Percentiles rank a stretch among this genome's conserved stretches.
phyloP scores from a whole-genome alignment of 2,797 vertebrate species.

The Phyllotis vaccarum region DNA sequence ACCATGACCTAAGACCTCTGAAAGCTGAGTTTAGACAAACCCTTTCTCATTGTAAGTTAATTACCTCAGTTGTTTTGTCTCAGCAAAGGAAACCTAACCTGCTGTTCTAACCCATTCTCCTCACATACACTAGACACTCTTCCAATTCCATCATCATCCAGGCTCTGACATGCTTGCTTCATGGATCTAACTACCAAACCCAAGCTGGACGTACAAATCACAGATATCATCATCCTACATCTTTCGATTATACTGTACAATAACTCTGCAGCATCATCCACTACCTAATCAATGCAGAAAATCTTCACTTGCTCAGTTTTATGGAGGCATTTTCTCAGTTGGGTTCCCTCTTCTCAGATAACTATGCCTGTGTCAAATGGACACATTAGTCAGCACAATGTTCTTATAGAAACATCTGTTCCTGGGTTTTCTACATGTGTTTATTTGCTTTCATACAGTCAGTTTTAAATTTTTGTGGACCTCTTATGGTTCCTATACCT shows the following conservation, averaged over 20 bases:
- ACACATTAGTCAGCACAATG: not conserved
- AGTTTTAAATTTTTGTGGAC: not conserved
- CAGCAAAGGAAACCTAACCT: not conserved
- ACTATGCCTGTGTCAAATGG: not conserved
- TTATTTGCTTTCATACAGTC: not conserved
- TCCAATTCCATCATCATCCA: not conserved
- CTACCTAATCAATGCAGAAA: not conserved
- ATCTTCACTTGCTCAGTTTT: not conserved
- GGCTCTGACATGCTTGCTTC: not conserved
- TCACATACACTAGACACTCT: not conserved
- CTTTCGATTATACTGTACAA: not conserved
- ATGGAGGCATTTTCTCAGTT: not conserved
- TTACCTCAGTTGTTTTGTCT: not conserved
- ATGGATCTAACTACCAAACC: not conserved
- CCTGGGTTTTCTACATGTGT: constrained; percentile 15
- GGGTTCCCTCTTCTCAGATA: not conserved
- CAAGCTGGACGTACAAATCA: not conserved
- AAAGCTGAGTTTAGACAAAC: not conserved
- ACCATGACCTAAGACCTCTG: not conserved
- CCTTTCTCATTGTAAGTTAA: not conserved
- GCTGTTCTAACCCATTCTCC: not conserved
- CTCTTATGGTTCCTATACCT: not conserved
- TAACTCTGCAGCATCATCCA: not conserved
- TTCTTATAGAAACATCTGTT: not conserved
- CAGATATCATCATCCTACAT: not conserved